phyloP scores from a whole-genome alignment of 2,113 vertebrate species.

The Opisthocomus hoazin region DNA sequence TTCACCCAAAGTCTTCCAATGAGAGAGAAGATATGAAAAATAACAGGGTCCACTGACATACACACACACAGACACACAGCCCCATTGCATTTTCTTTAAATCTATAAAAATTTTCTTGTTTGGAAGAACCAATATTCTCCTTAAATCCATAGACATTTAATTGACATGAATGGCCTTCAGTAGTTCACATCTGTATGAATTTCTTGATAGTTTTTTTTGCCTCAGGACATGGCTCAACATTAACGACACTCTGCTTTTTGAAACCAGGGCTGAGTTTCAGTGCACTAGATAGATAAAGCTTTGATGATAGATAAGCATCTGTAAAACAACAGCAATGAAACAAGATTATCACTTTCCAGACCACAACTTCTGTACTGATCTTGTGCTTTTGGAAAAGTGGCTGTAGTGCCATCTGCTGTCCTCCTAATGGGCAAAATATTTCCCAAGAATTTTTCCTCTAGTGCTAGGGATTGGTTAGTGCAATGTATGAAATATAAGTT shows the following conservation, averaged over 20 bases:
- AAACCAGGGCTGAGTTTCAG: not conserved
- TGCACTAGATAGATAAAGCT: not conserved
- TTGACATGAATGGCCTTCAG: not conserved
- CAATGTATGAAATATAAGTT: not conserved
- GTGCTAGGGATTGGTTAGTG: not conserved
- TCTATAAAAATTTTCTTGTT: not conserved
- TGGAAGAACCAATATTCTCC: not conserved
- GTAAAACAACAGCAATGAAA: not conserved
- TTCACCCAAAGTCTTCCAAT: not conserved
- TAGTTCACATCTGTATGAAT: not conserved
- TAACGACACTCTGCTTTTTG: not conserved
- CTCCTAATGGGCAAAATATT: not conserved
- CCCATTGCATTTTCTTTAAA: not conserved
- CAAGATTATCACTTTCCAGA: not conserved
- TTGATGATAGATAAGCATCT: not conserved
- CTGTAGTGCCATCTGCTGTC: constrained; percentile 40
- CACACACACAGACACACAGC: not conserved
- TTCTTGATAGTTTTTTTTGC: not conserved
- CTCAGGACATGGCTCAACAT: not conserved
- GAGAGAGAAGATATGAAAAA: not conserved
- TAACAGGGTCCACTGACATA: not conserved
- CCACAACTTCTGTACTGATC: not conserved
- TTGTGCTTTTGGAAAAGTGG: not conserved
- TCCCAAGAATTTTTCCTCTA: not conserved
- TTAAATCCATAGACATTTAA: not conserved